Evolutionary conservation across 2,888 invertebrate species (phyloP), one percentile per base, ranked within the genome.

Genomic region (Noctua janthe): DNA sequence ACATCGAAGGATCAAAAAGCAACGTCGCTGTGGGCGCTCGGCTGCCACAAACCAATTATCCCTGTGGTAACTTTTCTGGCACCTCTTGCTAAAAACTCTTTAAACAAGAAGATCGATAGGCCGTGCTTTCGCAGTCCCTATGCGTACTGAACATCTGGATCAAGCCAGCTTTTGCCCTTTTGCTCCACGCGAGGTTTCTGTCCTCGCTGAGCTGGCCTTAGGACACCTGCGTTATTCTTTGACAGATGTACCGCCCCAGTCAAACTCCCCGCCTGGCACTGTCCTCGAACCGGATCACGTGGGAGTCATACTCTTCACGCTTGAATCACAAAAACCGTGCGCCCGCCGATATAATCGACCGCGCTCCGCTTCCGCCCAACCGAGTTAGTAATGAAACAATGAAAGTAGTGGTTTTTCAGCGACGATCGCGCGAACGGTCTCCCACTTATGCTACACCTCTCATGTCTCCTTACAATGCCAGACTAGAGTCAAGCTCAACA

Each of bases 1-100:
- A 98, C 97, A 98, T 98, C 97, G 97, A 98, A 97, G 97, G 97
- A 97, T 97, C 97, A 97, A 97, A 97, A 97, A 97, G 97, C 97
- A 95, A 97, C 97, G 97, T 97, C 97, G 97, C 97, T 97, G 97
- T 95, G 97, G 96, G 96, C 97, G 97, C 97, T 97, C 96, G 96
- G 97, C 97, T 96, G 97, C 97, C 97, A 97, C 97, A 97, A 97
- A 97, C 97, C 97, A 97, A 97, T 97, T 97, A 97, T 97, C 97
- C 97, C 97, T 97, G 97, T 97, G 97, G 97, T 97, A 98, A 98
- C 97, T 97, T 98, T 97, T 97, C 97, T 97, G 97, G 96, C 97
- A 98, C 97, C 97, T 97, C 97, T 97, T 96, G 97, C 97, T 97
- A 95, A 95, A 97, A 97, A 96, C 96, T 94, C 95, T 93, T 94